Percentiles rank a stretch among this genome's conserved stretches.
Conservation (phyloP, 1,140 invertebrate genomes). For the Palaemon carinicauda region DNA sequence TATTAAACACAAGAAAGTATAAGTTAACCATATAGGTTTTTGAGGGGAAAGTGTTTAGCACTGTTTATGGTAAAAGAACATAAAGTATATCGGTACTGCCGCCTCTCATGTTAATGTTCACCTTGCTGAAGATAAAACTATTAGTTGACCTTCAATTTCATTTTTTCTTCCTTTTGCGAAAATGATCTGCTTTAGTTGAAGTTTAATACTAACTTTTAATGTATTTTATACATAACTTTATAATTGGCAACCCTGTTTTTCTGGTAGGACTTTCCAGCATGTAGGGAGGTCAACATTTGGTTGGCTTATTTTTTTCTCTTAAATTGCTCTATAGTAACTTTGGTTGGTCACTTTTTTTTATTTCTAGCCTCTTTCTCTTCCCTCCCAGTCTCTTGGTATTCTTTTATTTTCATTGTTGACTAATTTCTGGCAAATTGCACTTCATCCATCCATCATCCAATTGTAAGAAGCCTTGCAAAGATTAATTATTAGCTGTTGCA, state of each 20-base stretch:
- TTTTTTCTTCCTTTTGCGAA: too few relatives aligned
- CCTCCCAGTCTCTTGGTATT: slow-evolving; percentile 21
- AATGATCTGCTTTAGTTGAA: too few relatives aligned
- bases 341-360: neutral
- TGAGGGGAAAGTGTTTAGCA: too few relatives aligned
- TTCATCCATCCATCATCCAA: slow-evolving; percentile 25
- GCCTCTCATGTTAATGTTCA: too few relatives aligned
- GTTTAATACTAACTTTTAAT: too few relatives aligned
- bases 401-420: slow-evolving; percentile 30
- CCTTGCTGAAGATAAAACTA: too few relatives aligned
- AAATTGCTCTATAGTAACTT: slow-evolving; percentile 10
- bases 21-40: too few relatives aligned
- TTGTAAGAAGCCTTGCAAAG: neutral
- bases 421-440: slow-evolving; percentile 37
- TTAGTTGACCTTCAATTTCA: too few relatives aligned
- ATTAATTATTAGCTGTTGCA: neutral
- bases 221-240: too few relatives aligned
- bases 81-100: too few relatives aligned
- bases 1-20: too few relatives aligned
- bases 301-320: neutral
- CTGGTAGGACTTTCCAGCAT: neutral
- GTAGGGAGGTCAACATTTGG: neutral
- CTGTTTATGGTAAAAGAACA: too few relatives aligned
- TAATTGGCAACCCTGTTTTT: neutral
- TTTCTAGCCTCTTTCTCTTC: neutral